Evolutionary conservation across 2,797 vertebrate genomes (phyloP).

Genomic region (Emys orbicularis): DNA sequence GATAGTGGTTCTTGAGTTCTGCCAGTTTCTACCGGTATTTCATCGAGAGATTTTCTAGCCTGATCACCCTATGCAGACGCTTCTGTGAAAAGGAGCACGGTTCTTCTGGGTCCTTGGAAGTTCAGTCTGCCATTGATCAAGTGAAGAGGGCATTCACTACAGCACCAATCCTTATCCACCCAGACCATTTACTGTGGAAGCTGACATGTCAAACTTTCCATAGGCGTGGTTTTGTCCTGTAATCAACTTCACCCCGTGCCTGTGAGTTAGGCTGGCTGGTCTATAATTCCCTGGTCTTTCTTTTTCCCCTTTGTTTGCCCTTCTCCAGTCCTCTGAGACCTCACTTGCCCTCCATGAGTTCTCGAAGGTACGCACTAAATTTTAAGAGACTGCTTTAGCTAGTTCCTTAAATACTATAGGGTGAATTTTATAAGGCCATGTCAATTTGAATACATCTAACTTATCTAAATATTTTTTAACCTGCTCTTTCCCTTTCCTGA

Average conservation of each 20-base stretch:
- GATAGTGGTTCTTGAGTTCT: too few species aligned
- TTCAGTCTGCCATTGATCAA: too few species aligned
- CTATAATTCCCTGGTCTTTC: background rate
- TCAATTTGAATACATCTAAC: background rate
- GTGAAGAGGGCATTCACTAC: too few species aligned
- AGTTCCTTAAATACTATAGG: background rate
- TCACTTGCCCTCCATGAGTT: background rate
- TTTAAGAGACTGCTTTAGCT: background rate
- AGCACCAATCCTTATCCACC: too few species aligned
- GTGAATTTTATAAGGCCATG: background rate
- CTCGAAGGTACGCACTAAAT: background rate
- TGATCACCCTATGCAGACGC: too few species aligned
- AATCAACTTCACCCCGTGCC: background rate
- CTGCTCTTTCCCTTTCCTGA: background rate
- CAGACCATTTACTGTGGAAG: too few species aligned
- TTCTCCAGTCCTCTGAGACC: background rate
- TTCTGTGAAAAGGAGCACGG: too few species aligned
- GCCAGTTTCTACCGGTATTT: too few species aligned
- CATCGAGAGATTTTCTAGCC: too few species aligned
- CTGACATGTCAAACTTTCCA: background rate
- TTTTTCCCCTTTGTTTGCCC: background rate
- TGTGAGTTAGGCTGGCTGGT: background rate
- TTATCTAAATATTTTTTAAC: background rate
- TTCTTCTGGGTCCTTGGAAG: too few species aligned
- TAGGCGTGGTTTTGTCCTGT: background rate